Conservation (phyloP, 2,888 invertebrate species). For the Mongoloraphidia duomilia region DNA sequence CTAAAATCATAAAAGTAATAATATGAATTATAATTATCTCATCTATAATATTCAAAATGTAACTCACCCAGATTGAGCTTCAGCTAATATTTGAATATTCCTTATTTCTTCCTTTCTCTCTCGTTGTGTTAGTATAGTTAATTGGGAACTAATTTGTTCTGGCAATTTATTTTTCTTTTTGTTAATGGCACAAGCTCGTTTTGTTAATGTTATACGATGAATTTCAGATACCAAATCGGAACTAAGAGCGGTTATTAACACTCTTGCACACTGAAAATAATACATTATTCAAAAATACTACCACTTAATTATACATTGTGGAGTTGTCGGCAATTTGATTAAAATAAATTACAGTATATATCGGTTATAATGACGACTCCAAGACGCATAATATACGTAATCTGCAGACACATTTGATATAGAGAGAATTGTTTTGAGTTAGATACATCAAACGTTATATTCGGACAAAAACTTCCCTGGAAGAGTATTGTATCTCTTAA, state of each 20-base stretch:
- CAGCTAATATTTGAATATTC: constrained; percentile 10
- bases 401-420: no score
- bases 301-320: no score
- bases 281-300: constrained; percentile 11
- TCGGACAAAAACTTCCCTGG: no score
- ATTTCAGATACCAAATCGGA: constrained; percentile 16
- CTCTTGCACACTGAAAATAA: constrained; percentile 31
- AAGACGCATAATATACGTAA: no score
- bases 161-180: constrained; percentile 9
- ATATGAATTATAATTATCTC: neutral
- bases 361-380: no score
- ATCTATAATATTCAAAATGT: neutral
- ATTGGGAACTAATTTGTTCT: constrained; percentile 2
- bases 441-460: no score
- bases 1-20: constrained; percentile 12
- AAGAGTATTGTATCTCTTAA: no score
- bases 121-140: neutral
- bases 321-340: no score
- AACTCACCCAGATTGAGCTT: constrained; percentile 10
- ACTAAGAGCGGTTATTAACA: constrained; percentile 31
- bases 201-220: constrained; percentile 16
- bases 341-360: no score
- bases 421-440: no score
- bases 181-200: constrained; percentile 12
- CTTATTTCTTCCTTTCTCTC: neutral